phyloP scores from a whole-genome alignment of 2,113 vertebrate genomes.

The Ploceus nigricollis region DNA sequence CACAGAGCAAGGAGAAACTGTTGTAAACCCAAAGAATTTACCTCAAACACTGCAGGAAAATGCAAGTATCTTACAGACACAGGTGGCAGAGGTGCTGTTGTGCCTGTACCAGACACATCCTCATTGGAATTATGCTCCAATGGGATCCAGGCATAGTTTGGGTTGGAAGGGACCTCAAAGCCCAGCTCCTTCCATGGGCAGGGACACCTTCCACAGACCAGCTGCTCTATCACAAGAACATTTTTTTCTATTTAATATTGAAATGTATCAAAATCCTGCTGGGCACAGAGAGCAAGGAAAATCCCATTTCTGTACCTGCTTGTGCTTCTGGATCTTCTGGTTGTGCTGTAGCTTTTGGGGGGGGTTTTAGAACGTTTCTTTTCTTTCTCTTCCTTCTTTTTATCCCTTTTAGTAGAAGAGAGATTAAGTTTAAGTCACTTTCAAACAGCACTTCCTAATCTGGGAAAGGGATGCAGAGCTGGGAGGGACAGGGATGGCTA shows the following conservation, averaged over 20 bases:
- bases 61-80: fast-evolving
- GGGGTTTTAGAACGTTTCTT: constrained; percentile 98
- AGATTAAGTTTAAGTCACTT: background rate
- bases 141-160: background rate
- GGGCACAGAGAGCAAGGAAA: background rate
- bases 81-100: background rate
- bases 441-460: background rate
- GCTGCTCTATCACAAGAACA: background rate
- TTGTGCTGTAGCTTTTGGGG: constrained; percentile 97
- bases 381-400: constrained; percentile 94
- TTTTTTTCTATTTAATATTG: background rate
- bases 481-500: background rate
- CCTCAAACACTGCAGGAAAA: background rate
- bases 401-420: constrained; percentile 77
- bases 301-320: constrained; percentile 76
- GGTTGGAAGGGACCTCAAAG: background rate
- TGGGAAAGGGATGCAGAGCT: background rate
- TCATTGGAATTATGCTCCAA: fast-evolving
- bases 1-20: background rate
- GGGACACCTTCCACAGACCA: background rate
- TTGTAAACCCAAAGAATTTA: background rate
- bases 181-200: background rate
- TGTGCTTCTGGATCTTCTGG: constrained; percentile 89
- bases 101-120: fast-evolving
- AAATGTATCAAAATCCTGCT: background rate